phyloP scores from a whole-genome alignment of 2,113 vertebrate species.

The Numida meleagris region DNA sequence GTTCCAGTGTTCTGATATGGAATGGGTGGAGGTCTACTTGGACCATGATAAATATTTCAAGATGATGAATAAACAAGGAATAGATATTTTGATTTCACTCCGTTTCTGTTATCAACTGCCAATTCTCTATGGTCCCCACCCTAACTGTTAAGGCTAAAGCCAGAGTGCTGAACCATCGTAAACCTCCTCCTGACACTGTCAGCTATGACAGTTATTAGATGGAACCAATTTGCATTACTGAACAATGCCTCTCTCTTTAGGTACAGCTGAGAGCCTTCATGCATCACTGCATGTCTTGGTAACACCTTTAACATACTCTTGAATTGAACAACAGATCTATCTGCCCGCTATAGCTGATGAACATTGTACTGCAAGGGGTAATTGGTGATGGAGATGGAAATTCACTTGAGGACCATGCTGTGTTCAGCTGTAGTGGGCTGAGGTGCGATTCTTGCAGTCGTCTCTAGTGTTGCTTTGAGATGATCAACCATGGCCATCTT shows the following conservation, averaged over 20 bases:
- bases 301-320: neutral
- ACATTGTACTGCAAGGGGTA: neutral
- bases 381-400: neutral
- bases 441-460: neutral
- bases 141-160: conserved; percentile 8
- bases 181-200: neutral
- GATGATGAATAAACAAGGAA: conserved; percentile 43
- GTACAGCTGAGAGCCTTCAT: neutral
- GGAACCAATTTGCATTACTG: neutral
- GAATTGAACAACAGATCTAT: neutral
- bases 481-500: neutral
- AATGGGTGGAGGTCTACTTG: conserved; percentile 37
- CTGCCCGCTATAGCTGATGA: neutral
- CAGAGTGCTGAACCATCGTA: neutral
- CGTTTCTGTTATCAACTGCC: conserved; percentile 52
- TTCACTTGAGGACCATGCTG: neutral
- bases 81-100: conserved; percentile 53
- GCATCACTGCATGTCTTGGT: neutral
- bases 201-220: neutral
- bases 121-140: conserved; percentile 42
- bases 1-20: neutral
- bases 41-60: conserved; percentile 44
- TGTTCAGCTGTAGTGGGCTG: neutral
- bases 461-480: neutral
- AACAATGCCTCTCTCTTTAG: neutral